Base-by-base conservation (phyloP, 2,797 vertebrate genomes). In the Acanthis flammea region DNA sequence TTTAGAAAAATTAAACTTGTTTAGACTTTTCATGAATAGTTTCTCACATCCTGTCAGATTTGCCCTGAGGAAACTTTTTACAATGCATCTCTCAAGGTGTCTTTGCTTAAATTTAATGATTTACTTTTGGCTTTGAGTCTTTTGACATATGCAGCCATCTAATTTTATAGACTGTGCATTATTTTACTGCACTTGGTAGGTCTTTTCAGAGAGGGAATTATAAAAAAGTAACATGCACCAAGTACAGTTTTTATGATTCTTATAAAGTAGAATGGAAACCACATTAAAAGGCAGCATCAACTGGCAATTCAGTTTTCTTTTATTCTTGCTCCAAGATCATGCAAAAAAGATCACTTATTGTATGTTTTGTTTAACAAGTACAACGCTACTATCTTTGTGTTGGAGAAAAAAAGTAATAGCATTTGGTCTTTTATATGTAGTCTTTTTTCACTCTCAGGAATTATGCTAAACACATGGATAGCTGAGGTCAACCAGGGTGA, bases 401-500 rank as follows among this genome's bases (percentile, higher is more conserved):
- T 78, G 53, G 45, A 68, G 72, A 70, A 83, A 42, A 37, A 14
- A 8, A 21, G 17, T 66, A 44, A 70, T 16, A 77, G 25, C n/a
- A 41, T 81, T 95, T 83, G 35, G 16, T 71, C 41, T 91, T 82
- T 50, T 50, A 23, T 45, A n/a, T 57, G 50, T 50, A 82, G 57
- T 54, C 72, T 63, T 88, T 88, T 95, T 88, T 76, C 82, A 84
- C 67, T 72, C 73, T 79, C 19, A 65, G 48, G 71, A 86, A 54
- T 87, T 90, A 82, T 21, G 41, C 23, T 91, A 74, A 90, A 90
- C 86, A 83, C 82, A 72, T 88, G 88, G 71, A 82, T 47, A 76
- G 30, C 82, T 85, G 48, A 23, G 95, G 96, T 97, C 92, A 95
- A 15, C 19, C 80, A 79, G 89, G 97, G 95, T 94, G 84, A 97